These are phyloP conservation scores for Drosophila pseudoananassae DNA, from an alignment of 1,140 invertebrate genomes.

Conservation along the genomic window DNA sequence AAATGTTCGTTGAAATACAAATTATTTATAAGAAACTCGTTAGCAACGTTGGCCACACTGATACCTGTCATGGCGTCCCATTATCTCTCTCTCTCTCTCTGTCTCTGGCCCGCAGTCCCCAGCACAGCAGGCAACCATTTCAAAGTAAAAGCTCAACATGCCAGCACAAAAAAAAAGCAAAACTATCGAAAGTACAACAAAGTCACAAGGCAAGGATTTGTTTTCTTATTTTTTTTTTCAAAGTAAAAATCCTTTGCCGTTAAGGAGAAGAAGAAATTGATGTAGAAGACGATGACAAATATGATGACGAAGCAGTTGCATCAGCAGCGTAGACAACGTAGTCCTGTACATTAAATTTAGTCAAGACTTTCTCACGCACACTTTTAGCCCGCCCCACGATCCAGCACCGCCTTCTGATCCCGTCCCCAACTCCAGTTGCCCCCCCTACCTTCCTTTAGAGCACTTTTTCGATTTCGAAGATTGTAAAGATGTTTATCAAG, in stretches of 20 bases:
- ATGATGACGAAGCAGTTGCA: slow-evolving; percentile 23
- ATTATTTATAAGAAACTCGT: background rate
- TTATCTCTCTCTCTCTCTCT: slow-evolving; percentile 13
- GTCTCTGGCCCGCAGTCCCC: slow-evolving; percentile 30
- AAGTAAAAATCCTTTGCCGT: slow-evolving; percentile 9
- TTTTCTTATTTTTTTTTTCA: background rate
- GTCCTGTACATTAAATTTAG: slow-evolving; percentile 72
- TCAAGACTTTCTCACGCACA: slow-evolving; percentile 46
- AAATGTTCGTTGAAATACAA: background rate
- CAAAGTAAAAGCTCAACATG: slow-evolving; percentile 82
- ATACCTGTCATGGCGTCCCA: background rate
- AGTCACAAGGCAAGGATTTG: slow-evolving; percentile 9
- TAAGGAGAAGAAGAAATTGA: slow-evolving; percentile 3
- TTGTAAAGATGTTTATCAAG: slow-evolving; percentile 34
- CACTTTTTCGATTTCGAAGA: slow-evolving; percentile 35
- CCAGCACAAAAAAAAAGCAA: slow-evolving; percentile 63
- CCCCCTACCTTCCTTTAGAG: slow-evolving; percentile 1
- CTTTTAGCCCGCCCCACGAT: slow-evolving; percentile 23
- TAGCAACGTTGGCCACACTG: slow-evolving; percentile 23
- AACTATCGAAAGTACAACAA: slow-evolving; percentile 69
- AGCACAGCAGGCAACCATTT: slow-evolving; percentile 71
- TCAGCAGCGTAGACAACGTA: slow-evolving; percentile 47
- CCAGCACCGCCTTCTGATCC: slow-evolving; percentile 8
- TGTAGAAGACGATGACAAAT: slow-evolving; percentile 18
- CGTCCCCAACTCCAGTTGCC: background rate